Conservation (phyloP, 2,113 vertebrate species). For the Scatophagus argus region DNA sequence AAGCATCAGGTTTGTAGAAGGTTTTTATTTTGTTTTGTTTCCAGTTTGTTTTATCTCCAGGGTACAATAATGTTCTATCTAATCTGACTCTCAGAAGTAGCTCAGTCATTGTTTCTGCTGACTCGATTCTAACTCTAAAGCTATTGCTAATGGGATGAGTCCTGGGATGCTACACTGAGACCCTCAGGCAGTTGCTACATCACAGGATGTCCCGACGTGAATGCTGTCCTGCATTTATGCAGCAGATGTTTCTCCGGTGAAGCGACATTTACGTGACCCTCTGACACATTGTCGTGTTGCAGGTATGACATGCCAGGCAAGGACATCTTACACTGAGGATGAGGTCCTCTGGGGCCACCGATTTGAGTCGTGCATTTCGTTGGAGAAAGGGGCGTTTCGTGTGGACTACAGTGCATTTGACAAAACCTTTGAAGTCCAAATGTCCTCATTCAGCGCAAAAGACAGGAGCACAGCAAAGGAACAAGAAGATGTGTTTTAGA, state of each 20-base stretch:
- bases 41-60: too few relatives aligned
- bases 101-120: too few relatives aligned
- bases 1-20: conserved; percentile 85
- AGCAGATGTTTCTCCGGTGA: too few relatives aligned
- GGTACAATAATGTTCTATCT: background rate
- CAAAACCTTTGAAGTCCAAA: conserved; percentile 88
- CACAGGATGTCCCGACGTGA: too few relatives aligned
- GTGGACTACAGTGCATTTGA: conserved; percentile 87
- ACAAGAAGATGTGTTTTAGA: conserved; percentile 41
- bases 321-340: conserved; percentile 87
- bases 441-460: conserved; percentile 78
- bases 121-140: too few relatives aligned
- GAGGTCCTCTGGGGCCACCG: conserved; percentile 89
- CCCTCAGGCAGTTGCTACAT: too few relatives aligned
- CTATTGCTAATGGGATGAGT: too few relatives aligned
- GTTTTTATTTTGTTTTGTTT: background rate
- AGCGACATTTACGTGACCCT: background rate
- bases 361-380: conserved; percentile 88
- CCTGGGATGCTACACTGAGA: too few relatives aligned
- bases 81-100: too few relatives aligned
- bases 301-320: conserved; percentile 90
- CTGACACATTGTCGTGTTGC: conserved; percentile 31
- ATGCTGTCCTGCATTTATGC: too few relatives aligned
- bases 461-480: conserved; percentile 75
- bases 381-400: conserved; percentile 87